phyloP scores from a whole-genome alignment of 23 tunicate genomes.

The Clavelina lepadiformis region DNA sequence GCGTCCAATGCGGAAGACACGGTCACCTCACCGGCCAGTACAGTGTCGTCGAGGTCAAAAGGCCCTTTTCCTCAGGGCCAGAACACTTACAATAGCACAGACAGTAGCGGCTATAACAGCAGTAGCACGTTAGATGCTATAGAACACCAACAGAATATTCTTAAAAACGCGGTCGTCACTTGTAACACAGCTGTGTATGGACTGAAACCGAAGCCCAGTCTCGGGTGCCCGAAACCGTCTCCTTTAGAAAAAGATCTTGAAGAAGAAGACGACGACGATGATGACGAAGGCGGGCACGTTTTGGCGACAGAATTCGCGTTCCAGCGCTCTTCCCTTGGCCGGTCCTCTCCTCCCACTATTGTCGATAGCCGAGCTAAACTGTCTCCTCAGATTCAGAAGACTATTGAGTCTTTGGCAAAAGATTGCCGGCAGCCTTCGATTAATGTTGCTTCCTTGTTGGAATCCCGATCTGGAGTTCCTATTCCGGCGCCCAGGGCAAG shows the following conservation, averaged over 20 bases:
- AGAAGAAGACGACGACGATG: slow-evolving; percentile 19
- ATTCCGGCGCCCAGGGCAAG: slow-evolving; percentile 83
- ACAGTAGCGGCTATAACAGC: slow-evolving; percentile 95
- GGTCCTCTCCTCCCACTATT: slow-evolving; percentile 23
- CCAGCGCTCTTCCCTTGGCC: slow-evolving; percentile 5
- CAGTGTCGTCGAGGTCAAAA: slow-evolving; percentile 33
- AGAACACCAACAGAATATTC: slow-evolving; percentile 35
- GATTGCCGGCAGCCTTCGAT: slow-evolving; percentile 28
- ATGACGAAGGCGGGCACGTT: slow-evolving; percentile 33
- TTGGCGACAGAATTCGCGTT: slow-evolving; percentile 45
- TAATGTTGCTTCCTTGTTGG: slow-evolving; percentile 17
- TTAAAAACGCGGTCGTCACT: slow-evolving; percentile 13
- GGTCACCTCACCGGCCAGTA: slow-evolving; percentile 58
- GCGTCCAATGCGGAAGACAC: slow-evolving; percentile 4
- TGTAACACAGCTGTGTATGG: neutral
- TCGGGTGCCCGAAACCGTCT: neutral
- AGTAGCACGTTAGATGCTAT: slow-evolving; percentile 80
- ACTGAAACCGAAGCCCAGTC: too few relatives aligned
- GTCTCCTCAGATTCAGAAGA: slow-evolving; percentile 40
- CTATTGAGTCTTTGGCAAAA: slow-evolving; percentile 27
- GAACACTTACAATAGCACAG: slow-evolving; percentile 89
- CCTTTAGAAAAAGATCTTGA: slow-evolving; percentile 10
- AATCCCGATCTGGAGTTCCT: slow-evolving; percentile 34
- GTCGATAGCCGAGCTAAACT: slow-evolving; percentile 19
- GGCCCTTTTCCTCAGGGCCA: slow-evolving; percentile 52